Base-by-base conservation (phyloP, 2,113 vertebrate species). In the Grallaria varia region DNA sequence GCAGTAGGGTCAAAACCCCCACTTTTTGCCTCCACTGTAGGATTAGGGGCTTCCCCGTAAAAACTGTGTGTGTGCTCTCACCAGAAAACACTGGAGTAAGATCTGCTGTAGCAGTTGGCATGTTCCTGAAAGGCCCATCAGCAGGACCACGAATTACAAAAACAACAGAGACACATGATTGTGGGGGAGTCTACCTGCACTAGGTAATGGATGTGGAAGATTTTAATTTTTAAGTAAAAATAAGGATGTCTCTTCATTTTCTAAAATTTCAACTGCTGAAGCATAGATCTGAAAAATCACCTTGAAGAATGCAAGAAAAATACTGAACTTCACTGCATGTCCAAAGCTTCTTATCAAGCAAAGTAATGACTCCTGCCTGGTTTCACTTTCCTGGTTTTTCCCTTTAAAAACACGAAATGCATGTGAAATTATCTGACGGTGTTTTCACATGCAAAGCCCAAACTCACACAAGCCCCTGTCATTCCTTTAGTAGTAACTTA, bases 21-120 rank as follows among this genome's bases (percentile, higher is more conserved):
- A 23, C 10, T 55, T 30, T 28, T 9, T 45, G 15, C 5, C 9
- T 45, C 42, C 21, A 6, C 0, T 27, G 14, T 50, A 39, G 45
- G 69, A 50, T n/a, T 4, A 2, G 31, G n/a, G 47, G 22, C 28
- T 84, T 72, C 21, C 31, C 30, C 20, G 73, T 30, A 31, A 35
- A 12, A 40, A n/a, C 3, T 15, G 5, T 5, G 4, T 7, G 12
- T 25, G 47, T 6, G 3, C 37, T 21, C 15, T 6, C 23, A 78
- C 30, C 1, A 76, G 60, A 39, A 84, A 68, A 62, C 4, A 2
- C 1, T 31, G 30, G 9, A 31, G 33, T 35, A 52, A 45, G 24
- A 39, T 15, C 35, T 60, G 63, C 27, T 31, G 2, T 1, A 33
- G 66, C 37, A 60, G 42, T 1, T 53, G 10, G 3, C 9, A 1